Evolutionary conservation across 2,797 vertebrate genomes (phyloP).

Genomic region (Tokudaia muenninki): DNA sequence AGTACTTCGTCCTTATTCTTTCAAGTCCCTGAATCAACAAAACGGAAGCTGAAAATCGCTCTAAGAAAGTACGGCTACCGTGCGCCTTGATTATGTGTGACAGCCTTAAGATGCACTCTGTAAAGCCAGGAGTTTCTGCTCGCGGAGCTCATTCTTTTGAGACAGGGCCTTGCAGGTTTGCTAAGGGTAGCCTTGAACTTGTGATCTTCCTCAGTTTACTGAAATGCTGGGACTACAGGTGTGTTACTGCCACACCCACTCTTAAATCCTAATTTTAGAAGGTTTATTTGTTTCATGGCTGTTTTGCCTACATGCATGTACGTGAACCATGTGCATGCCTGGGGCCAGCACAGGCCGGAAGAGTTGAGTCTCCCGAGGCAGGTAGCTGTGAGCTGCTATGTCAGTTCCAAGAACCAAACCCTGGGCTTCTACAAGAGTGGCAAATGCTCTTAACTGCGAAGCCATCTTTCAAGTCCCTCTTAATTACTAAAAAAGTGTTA

Average conservation of each 20-base stretch:
- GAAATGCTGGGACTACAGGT: neutral
- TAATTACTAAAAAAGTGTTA: neutral
- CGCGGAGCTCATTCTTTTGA: no score
- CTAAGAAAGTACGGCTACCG: neutral
- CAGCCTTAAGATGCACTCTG: neutral
- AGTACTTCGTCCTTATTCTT: conserved; percentile 37
- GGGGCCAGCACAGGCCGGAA: neutral
- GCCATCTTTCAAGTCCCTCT: neutral
- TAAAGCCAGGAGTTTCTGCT: neutral
- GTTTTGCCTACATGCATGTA: neutral
- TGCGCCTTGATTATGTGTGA: neutral
- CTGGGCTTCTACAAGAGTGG: neutral
- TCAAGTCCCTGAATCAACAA: conserved; percentile 63
- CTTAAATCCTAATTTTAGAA: neutral
- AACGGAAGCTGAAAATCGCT: neutral
- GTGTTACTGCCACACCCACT: neutral
- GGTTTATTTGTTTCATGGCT: neutral
- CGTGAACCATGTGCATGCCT: neutral
- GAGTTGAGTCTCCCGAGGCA: neutral
- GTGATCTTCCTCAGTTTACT: neutral
- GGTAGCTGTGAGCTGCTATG: neutral
- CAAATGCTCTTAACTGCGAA: no score
- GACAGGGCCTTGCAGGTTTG: neutral
- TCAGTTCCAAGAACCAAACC: neutral
- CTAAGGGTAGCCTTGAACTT: neutral